Conservation (phyloP, 2,888 invertebrate species). For the Brassicogethes aeneus region DNA sequence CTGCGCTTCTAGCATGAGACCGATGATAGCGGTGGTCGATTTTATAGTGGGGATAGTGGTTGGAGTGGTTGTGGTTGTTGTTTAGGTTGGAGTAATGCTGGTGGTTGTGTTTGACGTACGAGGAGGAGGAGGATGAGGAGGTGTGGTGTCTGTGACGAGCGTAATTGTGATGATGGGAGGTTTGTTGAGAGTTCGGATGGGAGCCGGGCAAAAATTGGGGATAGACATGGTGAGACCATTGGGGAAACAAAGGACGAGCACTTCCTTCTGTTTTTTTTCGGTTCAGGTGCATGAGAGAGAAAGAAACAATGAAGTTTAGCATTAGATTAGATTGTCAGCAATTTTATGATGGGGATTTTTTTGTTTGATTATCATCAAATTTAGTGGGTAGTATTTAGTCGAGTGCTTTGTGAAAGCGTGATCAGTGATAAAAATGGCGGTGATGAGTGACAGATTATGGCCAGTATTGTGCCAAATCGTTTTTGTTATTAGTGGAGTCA, state of each 20-base stretch:
- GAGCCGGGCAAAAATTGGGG: slow-evolving; percentile 89
- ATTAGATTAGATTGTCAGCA: too few species aligned
- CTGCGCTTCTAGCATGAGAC: slow-evolving; percentile 50
- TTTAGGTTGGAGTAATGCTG: slow-evolving; percentile 52
- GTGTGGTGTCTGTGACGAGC: slow-evolving; percentile 38
- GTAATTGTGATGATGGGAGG: slow-evolving; percentile 44
- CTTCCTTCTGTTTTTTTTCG: slow-evolving; percentile 47
- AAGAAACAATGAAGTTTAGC: too few species aligned
- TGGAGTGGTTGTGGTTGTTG: slow-evolving; percentile 51
- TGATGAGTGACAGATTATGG: slow-evolving; percentile 2
- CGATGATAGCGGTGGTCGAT: slow-evolving; percentile 52
- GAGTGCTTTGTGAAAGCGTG: slow-evolving; percentile 16
- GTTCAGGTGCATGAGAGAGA: too few species aligned
- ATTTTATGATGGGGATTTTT: too few species aligned
- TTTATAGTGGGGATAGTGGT: slow-evolving; percentile 45
- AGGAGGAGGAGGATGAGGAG: too few species aligned
- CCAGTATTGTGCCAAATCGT: background rate
- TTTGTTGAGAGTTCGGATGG: slow-evolving; percentile 60
- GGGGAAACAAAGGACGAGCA: slow-evolving; percentile 81
- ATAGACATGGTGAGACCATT: slow-evolving; percentile 93
- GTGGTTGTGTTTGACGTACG: slow-evolving; percentile 47
- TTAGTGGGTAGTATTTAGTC: too few species aligned
- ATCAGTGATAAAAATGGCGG: background rate
- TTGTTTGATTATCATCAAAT: too few species aligned
- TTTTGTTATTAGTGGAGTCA: background rate